Evolutionary conservation across 2,797 vertebrate genomes (phyloP), one percentile per base, ranked within the genome.

Genomic region (Presbytis comata): DNA sequence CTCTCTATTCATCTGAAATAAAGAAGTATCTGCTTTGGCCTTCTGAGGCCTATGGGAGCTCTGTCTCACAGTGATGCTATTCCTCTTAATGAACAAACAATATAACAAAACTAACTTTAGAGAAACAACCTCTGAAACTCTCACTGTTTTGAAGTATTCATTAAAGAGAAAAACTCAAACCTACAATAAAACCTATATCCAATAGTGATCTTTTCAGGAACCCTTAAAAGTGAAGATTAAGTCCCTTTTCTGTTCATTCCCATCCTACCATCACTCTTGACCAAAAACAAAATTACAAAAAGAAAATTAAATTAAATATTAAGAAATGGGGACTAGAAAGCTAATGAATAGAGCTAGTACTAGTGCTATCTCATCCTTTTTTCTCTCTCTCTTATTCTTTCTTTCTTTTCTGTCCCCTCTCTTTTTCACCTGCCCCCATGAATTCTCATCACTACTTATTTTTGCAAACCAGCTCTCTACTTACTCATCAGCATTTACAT

Each of bases 81-180:
- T 85, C 57, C 46, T 96, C 39, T 90, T 75, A 57, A 91, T 70
- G n/a, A 95, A 81, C 22, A 88, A 92, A 94, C 17, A 91, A 59
- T 41, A 48, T 41, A 90, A 36, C 12, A 81, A 70, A 88, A 78
- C 4, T 74, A 81, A 72, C 64, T 97, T 84, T 96, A 96, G 46
- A 93, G 70, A 83, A 92, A 89, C 10, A 75, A 89, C 80, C 50
- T 64, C 84, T 72, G 92, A 95, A 91, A 75, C 9, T 70, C n/a
- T 79, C 36, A 61, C 57, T 79, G 24, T 92, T 97, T 93, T 88
- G 85, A 48, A 92, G 28, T 89, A 91, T 70, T 93, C 57, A 13
- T 64, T 91, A 89, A 91, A 50, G 48, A 97, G 80, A 92, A 96
- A 82, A 64, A 30, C 26, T 80, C 57, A 57, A 93, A 87, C 6